These are phyloP conservation scores for Proteles cristata DNA, from an alignment of 2,113 vertebrate genomes.

Conservation along the genomic window DNA sequence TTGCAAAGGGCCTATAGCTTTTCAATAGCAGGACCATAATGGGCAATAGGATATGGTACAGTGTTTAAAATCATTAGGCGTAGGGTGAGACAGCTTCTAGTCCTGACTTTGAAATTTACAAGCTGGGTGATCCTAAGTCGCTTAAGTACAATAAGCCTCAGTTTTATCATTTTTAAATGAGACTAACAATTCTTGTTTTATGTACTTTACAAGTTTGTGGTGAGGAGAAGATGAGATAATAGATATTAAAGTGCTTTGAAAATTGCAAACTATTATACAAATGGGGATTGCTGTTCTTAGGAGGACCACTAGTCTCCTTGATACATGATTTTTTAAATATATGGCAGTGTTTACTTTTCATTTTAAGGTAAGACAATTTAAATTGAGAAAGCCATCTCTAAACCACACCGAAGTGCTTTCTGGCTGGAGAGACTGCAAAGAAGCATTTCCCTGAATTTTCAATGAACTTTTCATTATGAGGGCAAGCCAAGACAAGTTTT, in stretches of 20 bases:
- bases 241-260: slow-evolving; percentile 47
- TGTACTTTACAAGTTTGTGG: slow-evolving; percentile 30
- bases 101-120: slow-evolving; percentile 39
- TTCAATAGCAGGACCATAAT: neutral
- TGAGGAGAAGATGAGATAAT: slow-evolving; percentile 20
- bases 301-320: slow-evolving; percentile 17
- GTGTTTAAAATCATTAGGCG: neutral
- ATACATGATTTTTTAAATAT: slow-evolving; percentile 48
- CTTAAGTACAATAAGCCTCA: neutral
- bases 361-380: slow-evolving; percentile 53
- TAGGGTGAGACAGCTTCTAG: neutral
- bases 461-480: slow-evolving; percentile 39
- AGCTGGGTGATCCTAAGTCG: neutral
- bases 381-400: slow-evolving; percentile 39
- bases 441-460: slow-evolving; percentile 50
- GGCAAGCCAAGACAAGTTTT: slow-evolving; percentile 8
- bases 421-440: neutral
- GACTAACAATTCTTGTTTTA: slow-evolving; percentile 29
- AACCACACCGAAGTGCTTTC: neutral
- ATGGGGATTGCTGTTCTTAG: slow-evolving; percentile 14
- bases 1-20: slow-evolving; percentile 43
- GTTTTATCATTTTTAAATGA: slow-evolving; percentile 37
- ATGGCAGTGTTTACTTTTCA: slow-evolving; percentile 46
- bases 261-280: slow-evolving; percentile 8
- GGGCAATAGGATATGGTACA: neutral